A percentile compares a stretch with the other conserved stretches of the same genome.
phyloP scores from a whole-genome alignment of 2,888 invertebrate genomes.

The Patella caerulea region DNA sequence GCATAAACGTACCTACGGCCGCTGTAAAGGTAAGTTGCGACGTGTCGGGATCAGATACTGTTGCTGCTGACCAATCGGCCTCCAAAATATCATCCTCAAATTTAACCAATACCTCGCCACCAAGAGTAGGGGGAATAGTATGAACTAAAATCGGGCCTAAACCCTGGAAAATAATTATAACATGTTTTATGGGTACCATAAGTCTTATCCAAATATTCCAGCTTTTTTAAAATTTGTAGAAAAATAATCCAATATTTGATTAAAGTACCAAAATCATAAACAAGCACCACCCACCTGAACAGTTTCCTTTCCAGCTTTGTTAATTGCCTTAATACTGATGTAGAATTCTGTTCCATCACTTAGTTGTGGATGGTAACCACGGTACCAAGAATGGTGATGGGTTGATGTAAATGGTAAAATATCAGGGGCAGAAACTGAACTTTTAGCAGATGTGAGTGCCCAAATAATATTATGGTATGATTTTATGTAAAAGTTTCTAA shows the following conservation, averaged over 20 bases:
- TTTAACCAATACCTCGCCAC: not conserved
- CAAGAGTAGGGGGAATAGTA: not conserved
- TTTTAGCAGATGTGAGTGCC: slow-evolving; percentile 30
- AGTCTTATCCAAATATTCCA: too few species aligned
- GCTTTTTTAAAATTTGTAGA: too few species aligned
- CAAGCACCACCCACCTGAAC: slow-evolving; percentile 28
- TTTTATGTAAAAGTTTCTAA: too few species aligned
- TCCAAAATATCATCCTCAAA: not conserved
- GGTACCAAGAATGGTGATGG: slow-evolving; percentile 42
- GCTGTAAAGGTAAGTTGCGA: not conserved
- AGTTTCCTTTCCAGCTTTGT: slow-evolving; percentile 39
- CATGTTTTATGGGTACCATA: too few species aligned
- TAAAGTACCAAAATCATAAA: too few species aligned
- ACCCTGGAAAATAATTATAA: not conserved
- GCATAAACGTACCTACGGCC: not conserved
- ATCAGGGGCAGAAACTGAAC: slow-evolving; percentile 38
- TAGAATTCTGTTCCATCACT: slow-evolving; percentile 47
- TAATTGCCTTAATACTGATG: slow-evolving; percentile 47
- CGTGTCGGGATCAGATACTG: not conserved
- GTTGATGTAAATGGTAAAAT: slow-evolving; percentile 41
- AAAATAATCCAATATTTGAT: too few species aligned
- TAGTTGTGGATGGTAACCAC: slow-evolving; percentile 43
- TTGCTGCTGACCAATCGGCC: not conserved
- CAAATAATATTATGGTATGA: too few species aligned
- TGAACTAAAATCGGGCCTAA: not conserved